These are phyloP conservation scores for Papilio glaucus DNA, from an alignment of 1,140 invertebrate species.

Conservation along the genomic window DNA sequence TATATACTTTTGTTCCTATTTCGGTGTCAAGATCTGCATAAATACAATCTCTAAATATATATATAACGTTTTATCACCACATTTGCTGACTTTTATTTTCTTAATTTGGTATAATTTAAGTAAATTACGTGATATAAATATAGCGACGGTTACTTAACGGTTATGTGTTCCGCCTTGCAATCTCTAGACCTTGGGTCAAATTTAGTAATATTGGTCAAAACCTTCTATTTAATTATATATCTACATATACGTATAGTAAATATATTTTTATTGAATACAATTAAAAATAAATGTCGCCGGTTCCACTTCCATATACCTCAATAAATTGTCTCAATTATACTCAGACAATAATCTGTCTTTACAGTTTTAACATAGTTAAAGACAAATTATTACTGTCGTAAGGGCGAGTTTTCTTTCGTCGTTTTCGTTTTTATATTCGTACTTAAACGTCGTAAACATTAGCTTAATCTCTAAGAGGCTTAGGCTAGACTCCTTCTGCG, in stretches of 20 bases:
- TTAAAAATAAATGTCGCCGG: neutral
- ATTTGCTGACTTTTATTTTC: neutral
- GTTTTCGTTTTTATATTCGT: no score
- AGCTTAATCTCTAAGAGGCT: no score
- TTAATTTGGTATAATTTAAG: neutral
- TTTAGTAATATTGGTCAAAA: neutral
- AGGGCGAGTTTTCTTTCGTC: neutral
- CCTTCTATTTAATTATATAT: no score
- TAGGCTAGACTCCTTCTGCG: no score
- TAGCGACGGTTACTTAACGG: neutral
- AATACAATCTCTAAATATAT: neutral
- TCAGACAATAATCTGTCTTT: no score
- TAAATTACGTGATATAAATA: neutral
- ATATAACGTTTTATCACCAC: no score
- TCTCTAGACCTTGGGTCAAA: neutral
- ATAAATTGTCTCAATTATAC: no score
- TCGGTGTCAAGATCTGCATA: neutral
- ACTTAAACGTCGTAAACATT: neutral
- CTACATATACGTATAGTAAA: no score
- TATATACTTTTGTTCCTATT: neutral
- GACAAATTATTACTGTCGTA: neutral
- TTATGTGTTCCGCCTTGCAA: neutral
- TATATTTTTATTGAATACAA: no score
- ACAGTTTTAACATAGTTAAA: neutral
- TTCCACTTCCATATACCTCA: neutral